These are phyloP conservation scores for Cosmia pyralina DNA, from an alignment of 2,888 invertebrate genomes.

Conservation along the genomic window DNA sequence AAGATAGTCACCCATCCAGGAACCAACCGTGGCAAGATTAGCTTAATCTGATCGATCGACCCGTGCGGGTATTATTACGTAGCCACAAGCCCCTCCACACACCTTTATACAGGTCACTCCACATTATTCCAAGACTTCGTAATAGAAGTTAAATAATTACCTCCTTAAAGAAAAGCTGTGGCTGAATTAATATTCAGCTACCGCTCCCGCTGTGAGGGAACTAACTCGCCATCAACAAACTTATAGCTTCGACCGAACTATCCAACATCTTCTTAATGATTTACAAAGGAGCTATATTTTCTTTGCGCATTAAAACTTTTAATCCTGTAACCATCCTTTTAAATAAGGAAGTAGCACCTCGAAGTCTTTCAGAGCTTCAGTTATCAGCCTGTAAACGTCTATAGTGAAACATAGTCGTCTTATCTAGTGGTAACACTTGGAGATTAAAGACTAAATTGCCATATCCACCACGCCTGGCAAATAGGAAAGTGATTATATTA, in stretches of 20 bases:
- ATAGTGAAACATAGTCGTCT: neutral
- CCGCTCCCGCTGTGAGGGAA: conserved; percentile 27
- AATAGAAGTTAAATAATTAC: too few relatives aligned
- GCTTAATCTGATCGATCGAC: too few relatives aligned
- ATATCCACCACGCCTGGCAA: too few relatives aligned
- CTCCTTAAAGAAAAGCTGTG: neutral
- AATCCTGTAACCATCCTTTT: conserved; percentile 22
- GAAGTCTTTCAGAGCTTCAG: neutral
- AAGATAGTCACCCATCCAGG: too few relatives aligned
- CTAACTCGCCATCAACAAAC: conserved; percentile 57
- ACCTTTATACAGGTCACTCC: too few relatives aligned
- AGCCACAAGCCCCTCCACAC: too few relatives aligned
- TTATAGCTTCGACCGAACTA: conserved; percentile 49
- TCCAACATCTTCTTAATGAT: conserved; percentile 52
- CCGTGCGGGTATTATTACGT: too few relatives aligned
- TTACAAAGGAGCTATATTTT: conserved; percentile 56
- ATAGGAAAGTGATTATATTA: too few relatives aligned
- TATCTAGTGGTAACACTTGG: too few relatives aligned
- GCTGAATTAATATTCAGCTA: conserved; percentile 51
- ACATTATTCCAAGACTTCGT: too few relatives aligned
- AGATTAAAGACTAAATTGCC: too few relatives aligned
- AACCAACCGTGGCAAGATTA: too few relatives aligned
- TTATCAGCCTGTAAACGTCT: neutral
- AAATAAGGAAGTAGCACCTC: conserved; percentile 4
- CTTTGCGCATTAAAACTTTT: conserved; percentile 43